Base-by-base conservation (phyloP, 2,888 invertebrate genomes). In the Atethmia centrago region DNA sequence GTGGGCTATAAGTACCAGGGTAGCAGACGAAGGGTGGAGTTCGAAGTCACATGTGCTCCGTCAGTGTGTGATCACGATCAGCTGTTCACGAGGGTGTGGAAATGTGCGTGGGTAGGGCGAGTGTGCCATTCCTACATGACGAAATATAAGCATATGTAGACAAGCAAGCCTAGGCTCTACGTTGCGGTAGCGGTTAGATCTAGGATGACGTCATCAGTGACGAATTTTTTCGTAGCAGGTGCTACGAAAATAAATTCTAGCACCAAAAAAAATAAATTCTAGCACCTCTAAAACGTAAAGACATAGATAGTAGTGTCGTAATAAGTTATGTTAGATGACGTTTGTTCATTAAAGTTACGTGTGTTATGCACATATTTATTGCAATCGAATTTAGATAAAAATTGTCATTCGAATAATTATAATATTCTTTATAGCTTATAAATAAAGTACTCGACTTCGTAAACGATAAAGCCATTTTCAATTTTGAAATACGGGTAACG, bases 1-100 rank as follows among this genome's bases (percentile, higher is more conserved):
- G 96, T 96, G 95, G 94, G 95, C 95, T 95, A 94, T 90, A 92
- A 93, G 92, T 93, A 96, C 95, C 91, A 96, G 95, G 95, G 87
- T 77, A 85, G 72, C 94, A 96, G 88, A 89, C 86, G 71, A 69
- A 75, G 80, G 75, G 77, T 83, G 87, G 91, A 93, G 93, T 81
- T 91, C 72, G 80, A 87, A 84, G 84, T 90, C 94, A 95, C 95
- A 95, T 92, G 90, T 95, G 95, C 80, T 87, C 62, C 66, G 87
- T 88, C 87, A 84, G 85, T 86, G 90, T 91, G 91, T 91, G 88
- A 87, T 80, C 72, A 74, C 73, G 87, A 87, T 79, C 75, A 80
- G 77, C 84, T 86, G 81, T 78, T 69, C 64, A 78, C 82, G 77
- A 83, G 85, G 87, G 82, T 86, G 81, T 77, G 64, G 77, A 74